Evolutionary conservation across 2,888 invertebrate genomes (phyloP).

Genomic region (Cephalotes varians): DNA sequence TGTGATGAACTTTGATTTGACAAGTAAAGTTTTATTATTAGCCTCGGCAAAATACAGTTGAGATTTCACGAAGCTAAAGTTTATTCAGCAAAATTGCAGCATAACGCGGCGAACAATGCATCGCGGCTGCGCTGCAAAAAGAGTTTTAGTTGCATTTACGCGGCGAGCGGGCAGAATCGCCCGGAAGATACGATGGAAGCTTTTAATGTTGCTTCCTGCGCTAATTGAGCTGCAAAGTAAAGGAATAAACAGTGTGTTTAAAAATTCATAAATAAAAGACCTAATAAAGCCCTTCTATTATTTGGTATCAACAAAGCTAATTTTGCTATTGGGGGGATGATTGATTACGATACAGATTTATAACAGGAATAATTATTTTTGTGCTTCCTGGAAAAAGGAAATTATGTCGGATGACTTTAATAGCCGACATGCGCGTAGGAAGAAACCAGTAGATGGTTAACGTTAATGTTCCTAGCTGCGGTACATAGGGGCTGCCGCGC

Average conservation of each 20-base stretch:
- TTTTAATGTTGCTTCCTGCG: neutral
- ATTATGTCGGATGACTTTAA: slow-evolving; percentile 17
- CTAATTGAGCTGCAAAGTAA: neutral
- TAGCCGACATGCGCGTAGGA: slow-evolving; percentile 20
- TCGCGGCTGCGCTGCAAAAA: neutral
- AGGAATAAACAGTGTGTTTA: neutral
- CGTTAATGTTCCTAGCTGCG: neutral
- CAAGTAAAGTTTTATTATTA: neutral
- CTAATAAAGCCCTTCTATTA: slow-evolving; percentile 2
- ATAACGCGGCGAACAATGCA: slow-evolving; percentile 15
- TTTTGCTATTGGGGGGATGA: neutral
- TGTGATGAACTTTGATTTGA: neutral
- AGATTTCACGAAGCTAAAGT: neutral
- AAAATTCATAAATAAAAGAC: neutral
- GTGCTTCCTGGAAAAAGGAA: slow-evolving; percentile 13
- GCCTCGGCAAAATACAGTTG: neutral
- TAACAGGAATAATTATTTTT: neutral
- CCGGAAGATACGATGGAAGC: neutral
- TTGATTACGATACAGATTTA: neutral
- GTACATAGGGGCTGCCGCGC: slow-evolving; percentile 1
- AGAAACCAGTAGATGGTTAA: slow-evolving; percentile 18
- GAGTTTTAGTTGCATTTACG: slow-evolving; percentile 3
- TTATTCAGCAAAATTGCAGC: neutral
- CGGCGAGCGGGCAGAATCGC: neutral
- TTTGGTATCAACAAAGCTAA: neutral